Percentiles rank a stretch among this genome's conserved stretches.
Evolutionary conservation across 2,113 vertebrate genomes (phyloP).

Genomic region (Alethe castanea): DNA sequence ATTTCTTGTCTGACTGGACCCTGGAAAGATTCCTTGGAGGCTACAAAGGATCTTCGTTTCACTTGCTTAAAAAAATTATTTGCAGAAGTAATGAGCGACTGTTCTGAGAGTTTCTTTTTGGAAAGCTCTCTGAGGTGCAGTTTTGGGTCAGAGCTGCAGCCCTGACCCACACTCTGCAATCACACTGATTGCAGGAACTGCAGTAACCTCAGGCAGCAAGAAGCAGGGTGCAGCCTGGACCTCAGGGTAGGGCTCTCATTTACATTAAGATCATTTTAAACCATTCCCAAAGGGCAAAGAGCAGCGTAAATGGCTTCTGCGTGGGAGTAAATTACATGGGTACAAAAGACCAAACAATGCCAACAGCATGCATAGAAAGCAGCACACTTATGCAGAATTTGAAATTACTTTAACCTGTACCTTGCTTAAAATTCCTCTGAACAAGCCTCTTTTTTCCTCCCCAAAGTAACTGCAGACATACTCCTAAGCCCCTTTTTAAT

Average conservation of each 20-base stretch:
- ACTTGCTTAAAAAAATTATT: neutral
- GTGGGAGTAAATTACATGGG: neutral
- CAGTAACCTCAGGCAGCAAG: neutral
- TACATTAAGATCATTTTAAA: slow-evolving; percentile 13
- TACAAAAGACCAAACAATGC: slow-evolving; percentile 18
- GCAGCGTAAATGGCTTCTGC: neutral
- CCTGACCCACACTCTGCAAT: neutral
- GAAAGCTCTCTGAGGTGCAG: neutral
- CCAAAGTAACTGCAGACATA: neutral
- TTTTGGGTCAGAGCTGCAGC: neutral
- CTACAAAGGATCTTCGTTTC: neutral
- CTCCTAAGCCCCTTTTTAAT: neutral
- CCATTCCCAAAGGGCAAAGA: slow-evolving; percentile 9
- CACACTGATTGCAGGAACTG: neutral
- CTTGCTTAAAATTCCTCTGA: neutral
- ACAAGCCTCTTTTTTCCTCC: neutral
- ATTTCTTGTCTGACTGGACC: neutral
- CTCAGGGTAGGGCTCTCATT: neutral
- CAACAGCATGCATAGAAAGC: neutral
- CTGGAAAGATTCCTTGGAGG: slow-evolving; percentile 8
- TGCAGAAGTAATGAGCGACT: neutral
- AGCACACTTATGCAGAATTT: neutral
- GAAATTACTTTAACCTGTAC: neutral
- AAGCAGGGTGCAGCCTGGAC: neutral
- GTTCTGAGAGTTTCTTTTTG: neutral